These are phyloP conservation scores for Urocyon cinereoargenteus DNA, from an alignment of 2,797 vertebrate genomes.

Conservation along the genomic window DNA sequence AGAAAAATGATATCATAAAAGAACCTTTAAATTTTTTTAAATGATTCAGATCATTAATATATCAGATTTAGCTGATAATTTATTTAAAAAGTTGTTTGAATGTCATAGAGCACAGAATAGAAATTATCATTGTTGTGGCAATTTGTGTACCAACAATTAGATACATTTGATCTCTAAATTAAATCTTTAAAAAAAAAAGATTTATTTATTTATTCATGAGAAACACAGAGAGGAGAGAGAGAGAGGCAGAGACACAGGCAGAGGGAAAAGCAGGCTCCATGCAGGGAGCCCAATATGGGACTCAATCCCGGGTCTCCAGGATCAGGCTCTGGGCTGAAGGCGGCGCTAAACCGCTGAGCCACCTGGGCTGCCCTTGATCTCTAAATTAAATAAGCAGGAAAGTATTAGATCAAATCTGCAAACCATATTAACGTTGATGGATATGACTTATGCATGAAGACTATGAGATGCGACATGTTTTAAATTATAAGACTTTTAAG, in stretches of 20 bases:
- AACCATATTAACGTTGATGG: neutral
- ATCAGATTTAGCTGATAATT: neutral
- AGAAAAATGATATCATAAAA: neutral
- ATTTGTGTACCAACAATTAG: slow-evolving; percentile 10
- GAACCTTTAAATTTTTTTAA: neutral
- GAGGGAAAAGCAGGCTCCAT: too few species aligned
- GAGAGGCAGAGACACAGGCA: too few species aligned
- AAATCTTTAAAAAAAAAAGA: neutral
- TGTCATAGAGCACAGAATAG: slow-evolving; percentile 34
- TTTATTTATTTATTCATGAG: too few species aligned
- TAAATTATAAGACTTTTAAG: neutral
- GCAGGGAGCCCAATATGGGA: too few species aligned
- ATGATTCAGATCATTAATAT: neutral
- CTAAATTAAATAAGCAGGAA: slow-evolving; percentile 22
- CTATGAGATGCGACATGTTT: neutral
- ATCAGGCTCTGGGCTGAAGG: too few species aligned
- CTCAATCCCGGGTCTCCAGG: too few species aligned
- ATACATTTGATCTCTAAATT: slow-evolving; percentile 23
- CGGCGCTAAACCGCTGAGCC: too few species aligned
- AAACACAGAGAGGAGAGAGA: too few species aligned
- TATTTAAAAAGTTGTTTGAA: slow-evolving; percentile 26
- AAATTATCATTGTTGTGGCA: neutral
- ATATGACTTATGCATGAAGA: neutral
- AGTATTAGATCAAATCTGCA: neutral
- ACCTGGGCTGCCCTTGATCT: neutral